Conservation (phyloP, 37 sponge, comb jelly and placozoan genomes). For the Sycon ciliatum region DNA sequence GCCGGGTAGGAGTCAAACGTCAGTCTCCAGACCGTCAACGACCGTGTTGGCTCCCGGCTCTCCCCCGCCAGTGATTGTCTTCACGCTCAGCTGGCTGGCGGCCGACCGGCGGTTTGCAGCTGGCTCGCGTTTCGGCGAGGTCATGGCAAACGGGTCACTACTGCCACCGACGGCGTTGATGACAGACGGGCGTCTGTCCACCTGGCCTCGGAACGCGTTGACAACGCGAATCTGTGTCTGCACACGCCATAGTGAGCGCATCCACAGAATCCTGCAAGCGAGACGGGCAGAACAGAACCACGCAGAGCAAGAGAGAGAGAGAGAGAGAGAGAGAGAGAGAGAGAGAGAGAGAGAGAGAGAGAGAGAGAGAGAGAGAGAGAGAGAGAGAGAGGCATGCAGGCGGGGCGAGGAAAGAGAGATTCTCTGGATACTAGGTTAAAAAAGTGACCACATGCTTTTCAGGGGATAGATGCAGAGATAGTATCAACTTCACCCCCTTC, state of each 20-base stretch:
- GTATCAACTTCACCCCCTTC: not conserved
- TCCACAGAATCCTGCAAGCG: slow-evolving; percentile 11
- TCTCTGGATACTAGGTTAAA: no score
- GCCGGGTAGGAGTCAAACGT: no score
- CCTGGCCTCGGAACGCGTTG: slow-evolving; percentile 85
- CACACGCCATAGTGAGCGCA: not conserved
- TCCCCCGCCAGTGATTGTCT: no score
- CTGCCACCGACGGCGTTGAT: no score
- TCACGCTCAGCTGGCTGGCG: no score
- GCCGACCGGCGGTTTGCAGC: no score
- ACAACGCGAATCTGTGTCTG: slow-evolving; percentile 73
- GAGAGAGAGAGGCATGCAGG: not conserved
- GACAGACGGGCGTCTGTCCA: no score
- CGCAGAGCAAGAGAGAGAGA: not conserved
- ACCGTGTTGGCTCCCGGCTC: no score
- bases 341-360: not conserved
- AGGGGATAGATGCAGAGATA: not conserved
- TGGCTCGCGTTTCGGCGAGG: no score
- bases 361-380: slow-evolving; percentile 12
- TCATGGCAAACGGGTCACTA: no score
- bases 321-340: not conserved
- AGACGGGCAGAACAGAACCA: not conserved
- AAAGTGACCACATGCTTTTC: no score
- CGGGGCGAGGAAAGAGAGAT: not conserved
- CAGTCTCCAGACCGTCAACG: no score